phyloP scores from a whole-genome alignment of 2,888 invertebrate genomes.

The Helleia helle region DNA sequence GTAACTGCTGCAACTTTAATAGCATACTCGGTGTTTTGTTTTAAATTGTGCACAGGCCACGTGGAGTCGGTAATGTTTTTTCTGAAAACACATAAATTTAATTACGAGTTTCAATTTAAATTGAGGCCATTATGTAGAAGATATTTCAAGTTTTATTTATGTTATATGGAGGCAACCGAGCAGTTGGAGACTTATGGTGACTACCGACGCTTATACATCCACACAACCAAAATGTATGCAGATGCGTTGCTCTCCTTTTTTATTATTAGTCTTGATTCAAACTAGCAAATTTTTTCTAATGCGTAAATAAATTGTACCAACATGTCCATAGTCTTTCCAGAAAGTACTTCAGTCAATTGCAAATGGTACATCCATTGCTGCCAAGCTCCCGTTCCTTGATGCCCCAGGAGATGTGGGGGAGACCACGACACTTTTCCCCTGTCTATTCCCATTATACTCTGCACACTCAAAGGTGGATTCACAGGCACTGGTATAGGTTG shows the following conservation, averaged over 20 bases:
- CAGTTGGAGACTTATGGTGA: too few relatives aligned
- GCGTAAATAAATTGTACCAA: conserved; percentile 27
- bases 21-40: conserved; percentile 83
- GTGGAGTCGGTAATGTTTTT: conserved; percentile 73
- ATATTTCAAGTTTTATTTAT: too few relatives aligned
- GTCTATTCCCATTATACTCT: conserved; percentile 85
- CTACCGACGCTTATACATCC: too few relatives aligned
- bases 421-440: conserved; percentile 88
- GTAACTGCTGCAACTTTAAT: conserved; percentile 88
- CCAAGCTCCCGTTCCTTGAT: conserved; percentile 81
- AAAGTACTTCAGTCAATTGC: conserved; percentile 71
- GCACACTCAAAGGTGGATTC: conserved; percentile 84
- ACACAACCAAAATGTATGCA: too few relatives aligned
- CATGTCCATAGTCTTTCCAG: conserved; percentile 46
- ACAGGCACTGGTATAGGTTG: conserved; percentile 88
- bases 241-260: too few relatives aligned
- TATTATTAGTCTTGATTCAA: too few relatives aligned
- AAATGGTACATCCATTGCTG: conserved; percentile 86
- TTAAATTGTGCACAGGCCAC: conserved; percentile 79
- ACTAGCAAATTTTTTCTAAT: too few relatives aligned
- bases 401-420: conserved; percentile 82
- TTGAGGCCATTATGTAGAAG: too few relatives aligned
- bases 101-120: too few relatives aligned
- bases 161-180: too few relatives aligned
- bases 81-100: too few relatives aligned